These are phyloP conservation scores for Acanthosoma haemorrhoidale DNA, from an alignment of 2,888 invertebrate genomes.

Conservation along the genomic window DNA sequence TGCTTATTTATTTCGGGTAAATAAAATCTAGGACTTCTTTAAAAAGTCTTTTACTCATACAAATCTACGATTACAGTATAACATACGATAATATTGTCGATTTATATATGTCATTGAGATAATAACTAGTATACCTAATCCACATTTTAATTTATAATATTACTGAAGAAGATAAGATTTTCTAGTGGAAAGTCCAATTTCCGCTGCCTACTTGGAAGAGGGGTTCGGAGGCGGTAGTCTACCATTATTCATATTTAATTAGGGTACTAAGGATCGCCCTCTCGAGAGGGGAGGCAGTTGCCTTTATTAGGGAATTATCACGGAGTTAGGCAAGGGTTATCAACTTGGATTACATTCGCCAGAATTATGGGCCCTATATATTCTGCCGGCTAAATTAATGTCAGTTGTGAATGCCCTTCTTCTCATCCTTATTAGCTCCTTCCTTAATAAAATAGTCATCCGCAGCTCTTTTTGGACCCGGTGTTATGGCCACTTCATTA, in stretches of 20 bases:
- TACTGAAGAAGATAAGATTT: not conserved
- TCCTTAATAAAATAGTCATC: not conserved
- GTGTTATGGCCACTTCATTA: not conserved
- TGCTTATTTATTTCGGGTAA: too few species aligned
- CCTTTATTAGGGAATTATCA: slow-evolving; percentile 22
- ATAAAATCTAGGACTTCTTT: too few species aligned
- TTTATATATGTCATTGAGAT: too few species aligned
- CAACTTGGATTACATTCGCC: not conserved
- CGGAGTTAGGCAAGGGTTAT: slow-evolving; percentile 18
- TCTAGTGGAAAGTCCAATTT: not conserved
- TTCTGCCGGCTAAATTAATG: slow-evolving; percentile 18
- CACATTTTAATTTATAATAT: too few species aligned
- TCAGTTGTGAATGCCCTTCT: not conserved
- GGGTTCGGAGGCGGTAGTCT: not conserved
- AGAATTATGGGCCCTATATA: slow-evolving; percentile 16
- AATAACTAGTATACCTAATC: too few species aligned
- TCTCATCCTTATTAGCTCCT: slow-evolving; percentile 3
- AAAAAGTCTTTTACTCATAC: too few species aligned
- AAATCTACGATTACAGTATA: too few species aligned
- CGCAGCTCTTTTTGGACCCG: not conserved
- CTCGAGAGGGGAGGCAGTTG: not conserved
- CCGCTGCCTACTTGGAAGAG: too few species aligned
- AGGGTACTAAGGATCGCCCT: slow-evolving; percentile 14
- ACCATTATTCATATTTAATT: slow-evolving; percentile 19
- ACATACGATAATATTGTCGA: too few species aligned